phyloP scores from a whole-genome alignment of 2,888 invertebrate species.

The Frankliniella fusca region DNA sequence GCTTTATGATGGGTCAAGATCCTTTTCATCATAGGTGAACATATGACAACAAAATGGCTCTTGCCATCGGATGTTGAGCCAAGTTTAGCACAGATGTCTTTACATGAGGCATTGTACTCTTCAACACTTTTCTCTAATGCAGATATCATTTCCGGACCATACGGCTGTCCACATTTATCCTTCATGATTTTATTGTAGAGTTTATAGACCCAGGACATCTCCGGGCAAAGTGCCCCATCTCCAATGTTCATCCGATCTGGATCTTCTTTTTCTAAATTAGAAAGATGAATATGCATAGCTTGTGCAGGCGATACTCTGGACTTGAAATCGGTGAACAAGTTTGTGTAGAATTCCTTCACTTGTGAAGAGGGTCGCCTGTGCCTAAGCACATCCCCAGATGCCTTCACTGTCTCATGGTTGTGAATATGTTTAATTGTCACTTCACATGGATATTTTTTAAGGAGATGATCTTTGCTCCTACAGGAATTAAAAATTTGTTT shows the following conservation, averaged over 20 bases:
- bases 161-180: background rate
- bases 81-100: background rate
- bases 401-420: background rate
- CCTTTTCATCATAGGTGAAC: conserved; percentile 33
- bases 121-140: conserved; percentile 13
- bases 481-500: background rate
- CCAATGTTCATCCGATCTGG: background rate
- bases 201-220: conserved; percentile 33
- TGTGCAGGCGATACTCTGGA: background rate
- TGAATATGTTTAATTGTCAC: background rate
- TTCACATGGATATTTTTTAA: background rate
- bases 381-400: background rate
- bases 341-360: background rate
- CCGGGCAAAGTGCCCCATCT: conserved; percentile 31
- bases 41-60: conserved; percentile 28
- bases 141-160: conserved; percentile 13
- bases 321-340: background rate
- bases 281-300: background rate
- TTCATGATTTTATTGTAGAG: conserved; percentile 30
- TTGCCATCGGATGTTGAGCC: conserved; percentile 10
- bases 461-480: background rate
- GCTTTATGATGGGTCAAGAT: background rate
- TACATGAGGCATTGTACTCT: background rate
- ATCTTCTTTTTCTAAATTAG: background rate
- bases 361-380: background rate